A percentile compares a stretch with the other conserved stretches of the same genome.
Conservation (phyloP, 2,113 vertebrate species). For the Hippocampus barbouri region DNA sequence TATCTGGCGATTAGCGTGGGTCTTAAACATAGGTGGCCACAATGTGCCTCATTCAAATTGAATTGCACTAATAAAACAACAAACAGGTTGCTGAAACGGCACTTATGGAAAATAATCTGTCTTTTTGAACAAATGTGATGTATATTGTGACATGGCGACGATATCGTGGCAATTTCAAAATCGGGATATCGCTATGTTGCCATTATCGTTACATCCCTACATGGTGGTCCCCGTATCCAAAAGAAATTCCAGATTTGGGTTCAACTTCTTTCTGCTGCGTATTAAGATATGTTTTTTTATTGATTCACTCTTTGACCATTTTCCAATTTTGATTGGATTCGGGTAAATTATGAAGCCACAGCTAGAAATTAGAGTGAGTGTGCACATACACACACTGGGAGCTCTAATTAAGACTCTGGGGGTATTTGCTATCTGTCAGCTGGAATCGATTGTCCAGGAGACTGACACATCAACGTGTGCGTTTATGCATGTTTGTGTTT, state of each 20-base stretch:
- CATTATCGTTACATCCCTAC: background rate
- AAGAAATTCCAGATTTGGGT: background rate
- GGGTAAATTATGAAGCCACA: slow-evolving; percentile 16
- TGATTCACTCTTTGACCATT: background rate
- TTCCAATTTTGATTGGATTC: slow-evolving; percentile 26
- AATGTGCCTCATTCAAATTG: no score
- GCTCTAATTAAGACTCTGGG: slow-evolving; percentile 71
- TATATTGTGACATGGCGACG: no score
- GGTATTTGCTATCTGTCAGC: slow-evolving; percentile 70
- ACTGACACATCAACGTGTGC: slow-evolving; percentile 55
- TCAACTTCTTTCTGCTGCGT: background rate
- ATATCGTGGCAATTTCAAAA: no score
- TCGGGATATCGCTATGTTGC: no score
- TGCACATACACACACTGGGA: slow-evolving; percentile 25
- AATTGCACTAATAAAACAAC: no score
- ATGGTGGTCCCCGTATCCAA: background rate
- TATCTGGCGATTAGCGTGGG: no score
- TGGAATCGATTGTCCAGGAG: slow-evolving; percentile 57
- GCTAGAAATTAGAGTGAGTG: slow-evolving; percentile 25
- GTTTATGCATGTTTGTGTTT: slow-evolving; percentile 4
- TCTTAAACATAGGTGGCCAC: no score
- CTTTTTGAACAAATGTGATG: no score
- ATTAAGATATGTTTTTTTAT: background rate
- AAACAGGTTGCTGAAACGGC: no score
- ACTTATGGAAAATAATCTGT: no score